A percentile compares a stretch with the other conserved stretches of the same genome.
These are phyloP conservation scores for Drosophila mimetica DNA, from an alignment of 2,888 invertebrate genomes.

Conservation along the genomic window DNA sequence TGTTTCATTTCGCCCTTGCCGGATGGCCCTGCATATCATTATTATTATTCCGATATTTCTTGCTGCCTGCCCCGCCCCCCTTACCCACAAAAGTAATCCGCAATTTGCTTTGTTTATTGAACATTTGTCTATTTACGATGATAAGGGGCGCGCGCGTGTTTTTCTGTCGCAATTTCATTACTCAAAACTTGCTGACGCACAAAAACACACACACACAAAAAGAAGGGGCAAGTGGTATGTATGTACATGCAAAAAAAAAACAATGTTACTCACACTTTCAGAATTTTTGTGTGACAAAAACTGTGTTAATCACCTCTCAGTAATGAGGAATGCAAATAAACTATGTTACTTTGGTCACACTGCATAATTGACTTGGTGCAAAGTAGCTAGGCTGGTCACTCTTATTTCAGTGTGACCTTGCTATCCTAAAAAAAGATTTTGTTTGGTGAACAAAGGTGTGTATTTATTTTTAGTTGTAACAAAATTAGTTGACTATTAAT, in stretches of 20 bases:
- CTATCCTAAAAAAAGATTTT: no score
- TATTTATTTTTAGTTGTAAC: no score
- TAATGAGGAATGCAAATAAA: no score
- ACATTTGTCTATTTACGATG: conserved; percentile 62
- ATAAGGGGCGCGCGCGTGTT: conserved; percentile 44
- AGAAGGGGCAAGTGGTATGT: neutral
- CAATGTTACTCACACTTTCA: neutral
- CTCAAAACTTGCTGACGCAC: conserved; percentile 42
- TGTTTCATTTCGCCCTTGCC: conserved; percentile 41
- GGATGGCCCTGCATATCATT: conserved; percentile 66
- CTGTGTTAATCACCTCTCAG: neutral
- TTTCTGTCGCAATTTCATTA: conserved; percentile 63
- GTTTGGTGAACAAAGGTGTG: no score
- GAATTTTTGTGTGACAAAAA: no score
- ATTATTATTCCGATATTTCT: conserved; percentile 53
- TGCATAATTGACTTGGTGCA: neutral
- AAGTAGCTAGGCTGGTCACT: neutral
- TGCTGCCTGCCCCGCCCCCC: no score
- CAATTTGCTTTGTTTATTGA: conserved; percentile 57
- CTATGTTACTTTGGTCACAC: neutral
- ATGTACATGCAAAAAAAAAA: neutral
- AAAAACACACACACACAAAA: conserved; percentile 13
- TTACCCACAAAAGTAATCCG: conserved; percentile 10
- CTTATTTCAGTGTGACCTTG: neutral
- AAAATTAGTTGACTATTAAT: no score